A percentile compares a stretch with the other conserved stretches of the same genome.
Evolutionary conservation across 2,113 vertebrate species (phyloP).

Genomic region (Lamprotornis superbus): DNA sequence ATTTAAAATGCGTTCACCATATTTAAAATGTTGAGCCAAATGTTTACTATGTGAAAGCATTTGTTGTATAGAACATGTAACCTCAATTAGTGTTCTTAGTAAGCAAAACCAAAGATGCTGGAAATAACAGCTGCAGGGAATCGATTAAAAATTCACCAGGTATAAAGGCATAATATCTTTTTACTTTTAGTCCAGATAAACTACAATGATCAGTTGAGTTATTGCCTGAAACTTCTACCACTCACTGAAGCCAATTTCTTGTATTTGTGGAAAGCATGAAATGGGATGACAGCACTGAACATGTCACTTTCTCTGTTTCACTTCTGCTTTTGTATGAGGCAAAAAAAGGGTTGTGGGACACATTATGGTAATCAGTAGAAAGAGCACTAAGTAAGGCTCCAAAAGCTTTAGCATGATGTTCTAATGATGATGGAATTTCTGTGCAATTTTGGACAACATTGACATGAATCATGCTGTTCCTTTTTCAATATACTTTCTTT

Average conservation of each 20-base stretch:
- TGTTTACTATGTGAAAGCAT: not conserved
- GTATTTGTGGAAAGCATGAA: not conserved
- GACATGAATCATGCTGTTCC: not conserved
- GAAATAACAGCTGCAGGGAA: not conserved
- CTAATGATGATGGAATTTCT: not conserved
- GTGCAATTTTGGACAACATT: not conserved
- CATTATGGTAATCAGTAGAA: not conserved
- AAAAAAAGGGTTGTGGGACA: not conserved
- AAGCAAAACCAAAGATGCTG: not conserved
- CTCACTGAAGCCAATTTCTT: not conserved
- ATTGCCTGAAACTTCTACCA: not conserved
- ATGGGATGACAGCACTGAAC: not conserved
- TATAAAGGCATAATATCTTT: not conserved
- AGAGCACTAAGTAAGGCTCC: not conserved
- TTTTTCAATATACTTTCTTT: not conserved
- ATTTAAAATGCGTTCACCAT: not conserved
- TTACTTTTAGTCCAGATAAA: not conserved
- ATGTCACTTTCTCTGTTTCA: not conserved
- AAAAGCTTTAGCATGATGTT: not conserved
- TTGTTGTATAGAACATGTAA: not conserved
- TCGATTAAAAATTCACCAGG: not conserved
- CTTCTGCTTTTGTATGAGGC: not conserved
- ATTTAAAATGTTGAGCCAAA: not conserved
- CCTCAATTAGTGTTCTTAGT: not conserved
- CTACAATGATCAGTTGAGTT: not conserved